Base-by-base conservation (phyloP, 2,113 vertebrate species). In the Gymnogyps californianus region DNA sequence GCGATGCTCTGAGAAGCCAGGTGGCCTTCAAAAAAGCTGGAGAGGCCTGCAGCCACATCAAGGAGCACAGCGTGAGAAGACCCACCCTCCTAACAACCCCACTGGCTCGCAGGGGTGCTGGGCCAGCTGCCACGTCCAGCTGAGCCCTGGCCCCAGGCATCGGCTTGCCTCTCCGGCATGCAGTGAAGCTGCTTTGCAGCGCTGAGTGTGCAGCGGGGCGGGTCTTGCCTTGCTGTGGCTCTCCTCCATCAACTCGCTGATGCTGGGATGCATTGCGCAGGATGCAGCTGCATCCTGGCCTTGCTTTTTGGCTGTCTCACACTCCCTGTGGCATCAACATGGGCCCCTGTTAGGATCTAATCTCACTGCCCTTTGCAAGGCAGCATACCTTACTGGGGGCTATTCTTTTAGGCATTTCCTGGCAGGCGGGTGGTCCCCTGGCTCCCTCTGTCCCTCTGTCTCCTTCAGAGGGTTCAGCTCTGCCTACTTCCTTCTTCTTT, bases 101-200 rank as follows among this genome's bases (percentile, higher is more conserved):
- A 67, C 7, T 0, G 3, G 11, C 13, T 84, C 1, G 1, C 13
- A 64, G 32, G 19, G 13, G 4, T 75, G 29, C 40, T 66, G 34
- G 32, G 15, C 16, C 34, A 83, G 40, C 36, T 72, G 38, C 36
- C 16, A 47, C 18, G 16, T 58, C 5, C 32, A 55, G 32, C 29
- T 71, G 42, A 42, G 40, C 34, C 32, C 38, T 42, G 49, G 44
- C 34, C 26, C 29, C 24, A 72, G 47, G 32, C 36, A 31, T 13
- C 3, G 0, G 17, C 36, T 93, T 94, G 64, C 22, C 55, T 89
- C 29, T 38, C 36, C 2, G 7, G 16, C 0, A 0, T 7, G 12
- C 0, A 3, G 25, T 6, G 7, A 71, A 62, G 59, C 8, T 36
- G 22, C 32, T 61, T 51, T 38, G 51, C 1, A 2, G 51, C 0